Evolutionary conservation across 1,140 invertebrate species (phyloP).

Genomic region (Drosophila parvula): DNA sequence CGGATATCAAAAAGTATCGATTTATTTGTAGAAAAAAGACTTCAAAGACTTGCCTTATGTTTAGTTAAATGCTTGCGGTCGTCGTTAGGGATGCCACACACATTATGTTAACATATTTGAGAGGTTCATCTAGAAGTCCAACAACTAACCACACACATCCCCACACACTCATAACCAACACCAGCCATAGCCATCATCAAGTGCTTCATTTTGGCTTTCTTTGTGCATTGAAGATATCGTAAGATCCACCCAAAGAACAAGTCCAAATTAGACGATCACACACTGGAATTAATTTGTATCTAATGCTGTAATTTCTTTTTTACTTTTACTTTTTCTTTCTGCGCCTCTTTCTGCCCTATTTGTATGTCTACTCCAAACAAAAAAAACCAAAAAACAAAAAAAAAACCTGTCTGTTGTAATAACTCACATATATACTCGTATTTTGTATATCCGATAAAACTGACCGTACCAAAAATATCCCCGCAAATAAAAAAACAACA

Average conservation of each 20-base stretch:
- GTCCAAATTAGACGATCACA: constrained; percentile 40
- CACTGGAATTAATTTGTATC: constrained; percentile 73
- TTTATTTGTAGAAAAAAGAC: constrained; percentile 23
- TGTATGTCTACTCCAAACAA: constrained; percentile 72
- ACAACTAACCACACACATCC: constrained; percentile 4
- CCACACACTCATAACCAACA: constrained; percentile 20
- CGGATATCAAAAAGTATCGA: constrained; percentile 5
- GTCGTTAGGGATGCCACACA: constrained; percentile 14
- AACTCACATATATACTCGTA: constrained; percentile 63
- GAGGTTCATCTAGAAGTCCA: not conserved
- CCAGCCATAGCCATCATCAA: constrained; percentile 11
- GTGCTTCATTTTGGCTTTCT: constrained; percentile 45
- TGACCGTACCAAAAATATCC: constrained; percentile 69
- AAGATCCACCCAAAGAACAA: constrained; percentile 22
- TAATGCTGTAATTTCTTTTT: constrained; percentile 83
- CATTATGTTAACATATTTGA: constrained; percentile 8
- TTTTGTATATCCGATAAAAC: constrained; percentile 70
- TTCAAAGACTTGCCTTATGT: constrained; percentile 40
- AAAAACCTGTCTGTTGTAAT: constrained; percentile 67
- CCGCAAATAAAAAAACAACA: constrained; percentile 47
- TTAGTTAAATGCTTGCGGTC: constrained; percentile 46
- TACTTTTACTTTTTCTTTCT: constrained; percentile 79
- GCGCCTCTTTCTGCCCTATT: constrained; percentile 59
- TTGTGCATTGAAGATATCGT: constrained; percentile 25
- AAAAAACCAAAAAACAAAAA: constrained; percentile 47